Conservation (phyloP, 1,140 invertebrate genomes). For the Lepidurus arcticus region DNA sequence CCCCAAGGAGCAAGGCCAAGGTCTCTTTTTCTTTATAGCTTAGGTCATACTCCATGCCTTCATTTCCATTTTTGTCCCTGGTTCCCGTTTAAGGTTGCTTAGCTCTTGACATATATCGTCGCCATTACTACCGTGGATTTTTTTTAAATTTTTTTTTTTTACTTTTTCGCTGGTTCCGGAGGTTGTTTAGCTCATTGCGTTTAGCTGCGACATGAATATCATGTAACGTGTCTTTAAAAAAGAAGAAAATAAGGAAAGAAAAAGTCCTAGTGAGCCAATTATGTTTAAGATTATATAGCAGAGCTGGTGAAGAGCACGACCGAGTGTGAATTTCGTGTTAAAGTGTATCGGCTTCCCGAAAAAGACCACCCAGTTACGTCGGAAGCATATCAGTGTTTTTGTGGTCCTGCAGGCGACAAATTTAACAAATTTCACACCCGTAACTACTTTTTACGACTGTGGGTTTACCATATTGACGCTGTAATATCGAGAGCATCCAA, state of each 20-base stretch:
- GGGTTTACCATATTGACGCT: not conserved
- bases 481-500: not conserved
- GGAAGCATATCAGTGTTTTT: not conserved
- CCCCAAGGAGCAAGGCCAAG: not conserved
- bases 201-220: not conserved
- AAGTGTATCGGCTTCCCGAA: not conserved
- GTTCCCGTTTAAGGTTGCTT: too few relatives aligned
- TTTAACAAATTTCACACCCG: not conserved
- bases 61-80: too few relatives aligned
- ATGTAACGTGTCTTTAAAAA: not conserved
- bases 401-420: not conserved
- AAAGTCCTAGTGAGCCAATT: too few relatives aligned
- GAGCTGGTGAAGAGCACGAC: not conserved
- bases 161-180: not conserved
- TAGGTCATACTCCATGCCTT: too few relatives aligned
- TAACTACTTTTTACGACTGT: slow-evolving; percentile 5
- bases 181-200: not conserved
- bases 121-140: not conserved
- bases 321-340: slow-evolving; percentile 10
- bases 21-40: not conserved
- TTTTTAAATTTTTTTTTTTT: not conserved
- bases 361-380: not conserved
- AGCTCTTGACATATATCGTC: too few relatives aligned
- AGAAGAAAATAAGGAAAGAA: too few relatives aligned
- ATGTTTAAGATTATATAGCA: not conserved